phyloP scores from a whole-genome alignment of 1,140 invertebrate genomes.

The Onthophagus taurus region DNA sequence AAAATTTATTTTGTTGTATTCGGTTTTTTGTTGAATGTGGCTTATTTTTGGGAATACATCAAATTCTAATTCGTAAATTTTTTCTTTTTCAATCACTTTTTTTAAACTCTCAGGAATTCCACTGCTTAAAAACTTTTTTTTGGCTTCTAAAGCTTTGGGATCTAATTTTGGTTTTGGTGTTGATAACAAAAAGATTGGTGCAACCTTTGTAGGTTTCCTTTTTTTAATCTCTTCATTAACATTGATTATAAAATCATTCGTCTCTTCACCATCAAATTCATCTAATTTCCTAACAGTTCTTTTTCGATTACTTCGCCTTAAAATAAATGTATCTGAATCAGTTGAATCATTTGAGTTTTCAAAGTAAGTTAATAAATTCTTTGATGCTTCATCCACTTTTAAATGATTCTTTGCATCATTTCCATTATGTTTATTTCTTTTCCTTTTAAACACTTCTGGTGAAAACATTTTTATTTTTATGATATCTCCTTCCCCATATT shows the following conservation, averaged over 20 bases:
- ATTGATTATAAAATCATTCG: neutral
- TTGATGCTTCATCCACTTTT: no score
- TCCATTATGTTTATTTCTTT: neutral
- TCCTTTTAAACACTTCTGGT: neutral
- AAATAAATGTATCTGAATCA: no score
- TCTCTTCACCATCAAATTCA: no score
- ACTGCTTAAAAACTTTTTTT: constrained; percentile 49
- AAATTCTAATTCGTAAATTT: constrained; percentile 34
- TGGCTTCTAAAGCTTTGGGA: constrained; percentile 43
- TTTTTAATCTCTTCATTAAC: neutral
- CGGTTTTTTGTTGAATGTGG: constrained; percentile 43
- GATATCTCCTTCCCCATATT: neutral
- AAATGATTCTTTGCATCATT: neutral
- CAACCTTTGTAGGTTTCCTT: constrained; percentile 36
- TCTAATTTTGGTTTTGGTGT: constrained; percentile 43
- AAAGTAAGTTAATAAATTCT: no score
- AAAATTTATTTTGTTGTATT: constrained; percentile 17
- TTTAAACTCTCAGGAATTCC: constrained; percentile 47
- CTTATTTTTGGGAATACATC: constrained; percentile 43
- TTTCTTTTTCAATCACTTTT: constrained; percentile 39
- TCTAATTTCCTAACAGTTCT: no score
- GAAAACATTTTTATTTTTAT: constrained; percentile 9
- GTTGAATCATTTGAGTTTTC: no score
- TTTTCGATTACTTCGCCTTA: no score
- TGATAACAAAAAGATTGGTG: constrained; percentile 48